Conservation (phyloP, 2,113 vertebrate species). For the Scopus umbretta region DNA sequence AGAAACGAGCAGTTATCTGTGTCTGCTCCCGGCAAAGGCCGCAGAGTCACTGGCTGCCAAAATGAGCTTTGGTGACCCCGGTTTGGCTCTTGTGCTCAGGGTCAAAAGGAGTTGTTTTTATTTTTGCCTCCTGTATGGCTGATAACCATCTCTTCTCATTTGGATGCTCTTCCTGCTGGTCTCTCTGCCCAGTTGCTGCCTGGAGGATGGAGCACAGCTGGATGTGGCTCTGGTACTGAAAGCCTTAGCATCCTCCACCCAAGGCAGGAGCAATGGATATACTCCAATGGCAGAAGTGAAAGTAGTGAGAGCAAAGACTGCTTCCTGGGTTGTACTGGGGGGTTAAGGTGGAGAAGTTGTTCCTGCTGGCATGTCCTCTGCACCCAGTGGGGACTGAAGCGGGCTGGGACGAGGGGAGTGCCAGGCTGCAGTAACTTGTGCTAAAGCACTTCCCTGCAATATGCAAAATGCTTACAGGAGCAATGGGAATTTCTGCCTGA, state of each 20-base stretch:
- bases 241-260: background rate
- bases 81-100: background rate
- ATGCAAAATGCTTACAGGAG: constrained; percentile 43
- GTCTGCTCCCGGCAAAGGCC: background rate
- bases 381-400: background rate
- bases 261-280: background rate
- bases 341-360: background rate
- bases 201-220: background rate
- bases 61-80: background rate
- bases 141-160: background rate
- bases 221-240: background rate
- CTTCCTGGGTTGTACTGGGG: no score
- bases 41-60: background rate
- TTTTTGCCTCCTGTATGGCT: background rate
- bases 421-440: background rate
- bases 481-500: constrained; percentile 63
- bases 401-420: background rate
- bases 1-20: background rate
- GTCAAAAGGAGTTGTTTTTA: background rate
- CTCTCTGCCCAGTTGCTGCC: background rate
- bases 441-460: background rate
- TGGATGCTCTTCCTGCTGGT: background rate
- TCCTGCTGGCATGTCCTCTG: background rate
- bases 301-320: background rate
- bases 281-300: background rate